Percentiles rank a stretch among this genome's conserved stretches.
Conservation (phyloP, 2,888 invertebrate genomes). For the Idaea aversata region DNA sequence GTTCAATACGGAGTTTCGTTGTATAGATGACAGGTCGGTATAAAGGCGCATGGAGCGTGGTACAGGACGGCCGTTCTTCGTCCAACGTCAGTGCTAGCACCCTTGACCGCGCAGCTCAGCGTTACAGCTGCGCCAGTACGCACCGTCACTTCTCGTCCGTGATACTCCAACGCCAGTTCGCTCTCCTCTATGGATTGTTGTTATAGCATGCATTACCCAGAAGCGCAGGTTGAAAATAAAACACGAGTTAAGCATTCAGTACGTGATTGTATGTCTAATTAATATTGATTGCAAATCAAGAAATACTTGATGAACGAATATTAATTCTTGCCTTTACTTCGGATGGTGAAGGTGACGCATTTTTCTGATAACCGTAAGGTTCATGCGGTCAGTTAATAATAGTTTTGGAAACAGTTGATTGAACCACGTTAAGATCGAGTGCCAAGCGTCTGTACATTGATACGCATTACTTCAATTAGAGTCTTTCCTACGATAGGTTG, state of each 20-base stretch:
- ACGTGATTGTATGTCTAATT: constrained; percentile 1
- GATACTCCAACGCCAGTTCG: constrained; percentile 55
- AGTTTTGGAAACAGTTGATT: neutral
- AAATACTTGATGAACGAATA: neutral
- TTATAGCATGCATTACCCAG: constrained; percentile 57
- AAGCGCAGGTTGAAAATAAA: constrained; percentile 2
- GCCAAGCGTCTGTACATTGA: neutral
- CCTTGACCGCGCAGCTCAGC: constrained; percentile 80
- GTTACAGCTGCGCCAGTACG: constrained; percentile 82
- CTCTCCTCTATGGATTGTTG: constrained; percentile 64
- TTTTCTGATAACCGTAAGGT: neutral
- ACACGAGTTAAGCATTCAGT: constrained; percentile 28
- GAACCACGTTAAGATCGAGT: neutral
- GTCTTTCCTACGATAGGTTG: constrained; percentile 15
- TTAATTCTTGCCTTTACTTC: neutral
- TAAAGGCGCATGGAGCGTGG: constrained; percentile 80
- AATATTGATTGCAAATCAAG: neutral
- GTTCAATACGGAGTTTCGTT: constrained; percentile 71
- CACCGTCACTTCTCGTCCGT: constrained; percentile 72
- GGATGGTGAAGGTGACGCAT: neutral
- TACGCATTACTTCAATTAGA: neutral
- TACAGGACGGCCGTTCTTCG: constrained; percentile 70
- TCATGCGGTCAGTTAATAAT: neutral
- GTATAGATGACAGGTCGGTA: constrained; percentile 73
- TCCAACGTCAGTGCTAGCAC: constrained; percentile 72